These are phyloP conservation scores for Varanus komodoensis DNA, from an alignment of 2,113 vertebrate species.

Conservation along the genomic window DNA sequence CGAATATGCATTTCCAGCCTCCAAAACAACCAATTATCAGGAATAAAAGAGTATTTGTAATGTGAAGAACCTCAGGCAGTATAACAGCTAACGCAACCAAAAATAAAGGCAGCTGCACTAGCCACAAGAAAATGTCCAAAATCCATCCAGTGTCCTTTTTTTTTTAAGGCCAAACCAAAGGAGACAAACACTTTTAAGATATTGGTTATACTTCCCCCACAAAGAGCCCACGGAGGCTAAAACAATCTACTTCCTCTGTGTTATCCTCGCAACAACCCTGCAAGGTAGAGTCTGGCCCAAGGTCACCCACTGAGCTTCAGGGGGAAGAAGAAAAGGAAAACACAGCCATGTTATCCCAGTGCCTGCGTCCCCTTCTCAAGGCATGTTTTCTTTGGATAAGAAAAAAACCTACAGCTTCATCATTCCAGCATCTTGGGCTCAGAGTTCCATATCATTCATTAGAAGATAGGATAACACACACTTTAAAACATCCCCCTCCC, in stretches of 20 bases:
- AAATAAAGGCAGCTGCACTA: too few species aligned
- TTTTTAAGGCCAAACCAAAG: too few species aligned
- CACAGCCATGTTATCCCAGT: constrained; percentile 51
- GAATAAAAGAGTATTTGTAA: neutral
- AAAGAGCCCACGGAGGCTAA: too few species aligned
- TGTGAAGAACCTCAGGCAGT: too few species aligned
- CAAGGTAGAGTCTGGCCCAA: too few species aligned
- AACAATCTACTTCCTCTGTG: too few species aligned
- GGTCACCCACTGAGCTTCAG: too few species aligned
- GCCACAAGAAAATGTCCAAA: too few species aligned
- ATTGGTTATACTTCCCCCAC: too few species aligned
- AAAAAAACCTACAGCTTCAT: neutral
- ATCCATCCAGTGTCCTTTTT: too few species aligned
- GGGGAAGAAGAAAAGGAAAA: constrained; percentile 9
- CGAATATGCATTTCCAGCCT: neutral
- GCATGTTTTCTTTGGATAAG: neutral
- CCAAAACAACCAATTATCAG: neutral
- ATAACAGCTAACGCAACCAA: neutral
- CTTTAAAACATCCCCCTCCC: constrained; percentile 7
- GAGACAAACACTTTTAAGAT: too few species aligned
- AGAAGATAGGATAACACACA: neutral
- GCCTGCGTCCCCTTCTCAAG: neutral
- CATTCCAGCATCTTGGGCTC: constrained; percentile 2
- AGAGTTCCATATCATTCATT: constrained; percentile 25
- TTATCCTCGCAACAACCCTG: too few species aligned